Evolutionary conservation across 2,888 invertebrate genomes (phyloP), one percentile per base, ranked within the genome.

Genomic region (Sylvicola cinctus): DNA sequence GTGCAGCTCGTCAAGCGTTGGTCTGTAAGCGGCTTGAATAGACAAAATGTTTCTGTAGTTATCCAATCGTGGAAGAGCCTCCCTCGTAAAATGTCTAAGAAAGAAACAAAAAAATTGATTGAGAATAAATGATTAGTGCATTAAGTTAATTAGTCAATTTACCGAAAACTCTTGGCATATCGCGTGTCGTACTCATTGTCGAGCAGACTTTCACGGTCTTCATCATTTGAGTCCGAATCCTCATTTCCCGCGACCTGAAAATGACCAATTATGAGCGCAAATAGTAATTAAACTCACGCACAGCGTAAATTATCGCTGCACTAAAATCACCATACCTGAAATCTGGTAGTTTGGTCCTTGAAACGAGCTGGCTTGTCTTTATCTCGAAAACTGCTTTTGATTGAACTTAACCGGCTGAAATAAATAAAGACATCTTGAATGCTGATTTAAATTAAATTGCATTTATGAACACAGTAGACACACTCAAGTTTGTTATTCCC

Each of bases 41-140:
- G 85, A 85, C 66, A 84, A 66, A 45, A 85, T 80, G 48, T 87
- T 84, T 42, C 87, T 68, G 59, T 87, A 87, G 61, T 87, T 85
- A 55, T 87, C 87, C 56, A 87, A 58, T 34, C 85, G 66, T 3
- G 87, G 87, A 39, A 87, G 55, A 6, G 84, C 87, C 59, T 88
- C 87, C 37, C 85, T 62, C 15, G 87, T 88, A 52, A 85, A 74
- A 51, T 85, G 80, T 41, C 80, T 76, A 50, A 10, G 14, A 27
- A 32, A 29, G 20, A 29, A 13, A 26, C 16, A 33, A 33, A 29
- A 17, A 25, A 16, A 35, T 29, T 27, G 16, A 20, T 28, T 6
- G 4, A 15, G 13, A 17, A 14, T n/a, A 15, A 29, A 26, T 20
- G 28, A 27, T 14, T 16, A 26, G 29, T 26, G 28, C 20, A n/a